Percentiles rank a stretch among this genome's conserved stretches.
Conservation (phyloP, 37 sponge, comb jelly and placozoan species). For the Aplysina aerophoba region DNA sequence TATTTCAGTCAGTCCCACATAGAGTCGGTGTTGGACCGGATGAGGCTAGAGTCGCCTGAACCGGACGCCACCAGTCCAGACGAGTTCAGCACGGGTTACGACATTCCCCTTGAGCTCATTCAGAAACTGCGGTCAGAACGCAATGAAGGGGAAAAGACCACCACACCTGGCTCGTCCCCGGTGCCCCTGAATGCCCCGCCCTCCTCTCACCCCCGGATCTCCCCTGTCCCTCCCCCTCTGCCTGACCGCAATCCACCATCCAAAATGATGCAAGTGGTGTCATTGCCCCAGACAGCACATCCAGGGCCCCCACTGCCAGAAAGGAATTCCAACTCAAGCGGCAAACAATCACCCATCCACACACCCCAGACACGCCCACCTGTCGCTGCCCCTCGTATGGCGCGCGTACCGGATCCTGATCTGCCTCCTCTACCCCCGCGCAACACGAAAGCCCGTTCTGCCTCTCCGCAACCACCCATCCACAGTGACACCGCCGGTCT, state of each 20-base stretch:
- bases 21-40: background rate
- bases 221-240: slow-evolving; percentile 21
- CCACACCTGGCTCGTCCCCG: background rate
- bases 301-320: background rate
- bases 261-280: background rate
- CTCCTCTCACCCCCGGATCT: too few relatives aligned
- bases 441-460: background rate
- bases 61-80: slow-evolving; percentile 17
- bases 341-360: too few relatives aligned
- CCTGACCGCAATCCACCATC: background rate
- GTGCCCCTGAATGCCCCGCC: background rate
- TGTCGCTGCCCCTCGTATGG: background rate
- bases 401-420: background rate
- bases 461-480: background rate
- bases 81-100: background rate
- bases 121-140: background rate
- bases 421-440: slow-evolving; percentile 58
- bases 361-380: background rate
- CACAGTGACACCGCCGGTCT: too few relatives aligned
- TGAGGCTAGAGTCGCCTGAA: background rate
- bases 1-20: background rate
- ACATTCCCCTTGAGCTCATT: background rate
- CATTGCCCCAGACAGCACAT: too few relatives aligned
- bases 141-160: background rate
- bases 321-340: background rate